phyloP scores from a whole-genome alignment of 2,113 vertebrate genomes.

The Ranitomeya variabilis region DNA sequence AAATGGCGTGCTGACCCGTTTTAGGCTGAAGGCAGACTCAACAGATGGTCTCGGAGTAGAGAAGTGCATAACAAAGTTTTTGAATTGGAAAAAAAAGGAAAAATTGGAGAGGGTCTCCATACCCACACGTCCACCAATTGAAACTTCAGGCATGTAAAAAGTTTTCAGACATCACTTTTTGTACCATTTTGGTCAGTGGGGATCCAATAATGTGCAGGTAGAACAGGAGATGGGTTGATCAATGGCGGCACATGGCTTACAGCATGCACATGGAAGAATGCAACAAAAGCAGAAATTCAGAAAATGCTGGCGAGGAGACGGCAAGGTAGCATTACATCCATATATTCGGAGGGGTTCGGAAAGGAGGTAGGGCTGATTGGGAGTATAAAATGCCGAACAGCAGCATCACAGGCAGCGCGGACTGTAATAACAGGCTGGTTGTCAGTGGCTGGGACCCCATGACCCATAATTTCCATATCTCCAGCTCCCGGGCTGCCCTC shows the following conservation, averaged over 20 bases:
- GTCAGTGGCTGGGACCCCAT: conserved; percentile 17
- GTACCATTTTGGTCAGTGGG: no score
- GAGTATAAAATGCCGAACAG: background rate
- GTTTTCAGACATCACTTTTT: no score
- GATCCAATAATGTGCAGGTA: no score
- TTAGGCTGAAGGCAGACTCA: no score
- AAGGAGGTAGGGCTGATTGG: background rate
- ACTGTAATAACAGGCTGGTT: conserved; percentile 11
- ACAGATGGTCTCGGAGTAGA: no score
- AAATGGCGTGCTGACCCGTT: no score
- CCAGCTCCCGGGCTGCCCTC: conserved; percentile 29
- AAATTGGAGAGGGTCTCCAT: no score
- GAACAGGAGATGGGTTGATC: no score
- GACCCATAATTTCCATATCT: conserved; percentile 46
- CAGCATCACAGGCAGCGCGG: background rate
- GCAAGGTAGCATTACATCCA: background rate
- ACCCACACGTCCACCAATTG: no score
- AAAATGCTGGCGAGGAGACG: background rate
- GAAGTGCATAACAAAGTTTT: no score
- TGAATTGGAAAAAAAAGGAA: no score
- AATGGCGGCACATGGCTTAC: background rate
- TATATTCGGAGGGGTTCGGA: background rate
- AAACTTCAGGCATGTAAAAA: no score
- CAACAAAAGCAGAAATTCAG: background rate
- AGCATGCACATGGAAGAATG: background rate